Evolutionary conservation across 2,888 invertebrate genomes (phyloP), one percentile per base, ranked within the genome.

Genomic region (Dynastes grantii): DNA sequence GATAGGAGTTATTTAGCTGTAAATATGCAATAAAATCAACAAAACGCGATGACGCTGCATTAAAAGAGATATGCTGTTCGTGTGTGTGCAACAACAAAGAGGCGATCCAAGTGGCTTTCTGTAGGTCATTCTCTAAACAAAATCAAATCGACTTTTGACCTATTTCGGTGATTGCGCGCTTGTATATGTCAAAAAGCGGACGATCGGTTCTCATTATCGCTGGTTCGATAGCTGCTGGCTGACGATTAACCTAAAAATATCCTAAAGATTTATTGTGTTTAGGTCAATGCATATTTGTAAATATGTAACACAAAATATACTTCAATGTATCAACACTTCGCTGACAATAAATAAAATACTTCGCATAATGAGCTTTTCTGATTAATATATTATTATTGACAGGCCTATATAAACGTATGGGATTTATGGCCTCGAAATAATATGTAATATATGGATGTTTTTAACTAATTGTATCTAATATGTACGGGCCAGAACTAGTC

Each of bases 181-280:
- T 51, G 51, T 68, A 68, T 32, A 68, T 68, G 68, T 68, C 68
- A 68, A 68, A 68, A 68, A 63, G 16, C 37, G 53, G 55, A 40
- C 45, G n/a, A 37, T 55, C 40, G 8, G 37, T 68, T 37, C 32
- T 64, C 68, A 68, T 78, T 78, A 77, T 77, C 53, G 13, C 13
- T 16, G 71, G 73, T 63, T 78, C 78, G 71, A 73, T 78, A 73
- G 64, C 73, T 64, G 64, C 53, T 78, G 73, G 64, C 53, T 78
- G 53, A 63, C 70, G 76, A 55, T 40, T 37, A 58, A 67, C 67
- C 53, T 65, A 58, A 77, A 68, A 77, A 77, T 70, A 70, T 37
- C 16, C 29, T 32, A 55, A 68, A 70, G 77, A 77, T 77, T 77
- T 77, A 77, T 68, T 53, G 53, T 45, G 53, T 45, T 58, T 67